Conservation (phyloP, 2,113 vertebrate species). For the Heterotilapia buettikoferi region DNA sequence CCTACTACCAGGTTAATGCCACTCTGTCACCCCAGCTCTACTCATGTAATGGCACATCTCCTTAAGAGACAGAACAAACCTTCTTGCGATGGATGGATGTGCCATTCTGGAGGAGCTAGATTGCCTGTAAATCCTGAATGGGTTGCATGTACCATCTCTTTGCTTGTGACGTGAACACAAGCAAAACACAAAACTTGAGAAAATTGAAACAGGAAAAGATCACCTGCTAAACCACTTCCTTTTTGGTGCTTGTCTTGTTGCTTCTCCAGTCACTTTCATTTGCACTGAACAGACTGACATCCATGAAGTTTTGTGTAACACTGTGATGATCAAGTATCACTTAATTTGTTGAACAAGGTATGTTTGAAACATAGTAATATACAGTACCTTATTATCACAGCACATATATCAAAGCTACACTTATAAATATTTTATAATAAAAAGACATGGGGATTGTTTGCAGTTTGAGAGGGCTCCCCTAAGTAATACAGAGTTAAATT, state of each 20-base stretch:
- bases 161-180: neutral
- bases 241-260: neutral
- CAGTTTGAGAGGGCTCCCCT: neutral
- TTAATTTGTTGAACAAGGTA: neutral
- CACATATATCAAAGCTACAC: neutral
- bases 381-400: neutral
- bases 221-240: neutral
- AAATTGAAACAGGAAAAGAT: neutral
- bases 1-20: neutral
- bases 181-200: neutral
- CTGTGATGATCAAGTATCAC: neutral
- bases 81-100: neutral
- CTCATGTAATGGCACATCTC: neutral
- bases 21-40: neutral
- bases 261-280: neutral
- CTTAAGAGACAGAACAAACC: neutral
- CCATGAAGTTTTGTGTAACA: neutral
- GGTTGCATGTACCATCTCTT: neutral
- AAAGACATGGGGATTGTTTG: neutral
- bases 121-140: neutral
- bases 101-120: neutral
- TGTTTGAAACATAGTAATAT: neutral
- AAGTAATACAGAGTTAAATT: neutral
- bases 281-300: neutral
- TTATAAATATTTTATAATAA: neutral